Percentiles rank a stretch among this genome's conserved stretches.
Evolutionary conservation across 2,888 invertebrate species (phyloP).

Genomic region (Dyspetes luteomarginatus): DNA sequence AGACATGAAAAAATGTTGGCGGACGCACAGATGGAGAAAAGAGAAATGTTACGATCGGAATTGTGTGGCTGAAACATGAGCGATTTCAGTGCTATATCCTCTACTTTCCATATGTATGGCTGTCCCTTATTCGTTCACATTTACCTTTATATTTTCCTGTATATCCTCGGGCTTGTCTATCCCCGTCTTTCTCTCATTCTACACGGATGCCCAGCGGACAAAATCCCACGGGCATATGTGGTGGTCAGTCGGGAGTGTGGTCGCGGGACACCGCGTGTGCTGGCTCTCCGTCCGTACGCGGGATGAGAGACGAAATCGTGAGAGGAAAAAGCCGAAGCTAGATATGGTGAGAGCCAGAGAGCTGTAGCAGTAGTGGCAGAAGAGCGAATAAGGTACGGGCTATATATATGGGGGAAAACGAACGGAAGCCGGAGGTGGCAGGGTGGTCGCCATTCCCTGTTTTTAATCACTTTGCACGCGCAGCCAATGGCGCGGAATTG

Average conservation of each 20-base stretch:
- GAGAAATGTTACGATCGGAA: constrained; percentile 50
- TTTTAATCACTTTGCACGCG: constrained; percentile 79
- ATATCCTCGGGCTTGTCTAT: not conserved
- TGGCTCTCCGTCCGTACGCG: constrained; percentile 14
- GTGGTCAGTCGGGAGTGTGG: constrained; percentile 67
- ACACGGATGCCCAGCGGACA: constrained; percentile 58
- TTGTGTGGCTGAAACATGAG: constrained; percentile 21
- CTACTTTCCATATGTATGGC: not conserved
- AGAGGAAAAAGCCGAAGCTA: constrained; percentile 54
- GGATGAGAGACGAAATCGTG: constrained; percentile 53
- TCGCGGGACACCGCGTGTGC: constrained; percentile 54
- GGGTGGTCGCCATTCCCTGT: constrained; percentile 72
- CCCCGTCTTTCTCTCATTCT: not conserved
- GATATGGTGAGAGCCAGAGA: constrained; percentile 8
- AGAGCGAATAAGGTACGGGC: constrained; percentile 18
- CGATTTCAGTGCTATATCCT: constrained; percentile 22
- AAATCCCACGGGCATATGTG: constrained; percentile 77
- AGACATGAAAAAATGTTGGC: constrained; percentile 23
- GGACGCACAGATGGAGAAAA: not conserved
- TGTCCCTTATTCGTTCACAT: not conserved
- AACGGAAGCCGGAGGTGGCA: constrained; percentile 61
- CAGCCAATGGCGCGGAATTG: constrained; percentile 74
- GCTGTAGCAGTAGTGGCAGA: constrained; percentile 46
- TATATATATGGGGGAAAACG: constrained; percentile 13
- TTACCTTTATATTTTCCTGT: not conserved